Evolutionary conservation across 2,113 vertebrate genomes (phyloP).

Genomic region (Lepidothrix coronata): DNA sequence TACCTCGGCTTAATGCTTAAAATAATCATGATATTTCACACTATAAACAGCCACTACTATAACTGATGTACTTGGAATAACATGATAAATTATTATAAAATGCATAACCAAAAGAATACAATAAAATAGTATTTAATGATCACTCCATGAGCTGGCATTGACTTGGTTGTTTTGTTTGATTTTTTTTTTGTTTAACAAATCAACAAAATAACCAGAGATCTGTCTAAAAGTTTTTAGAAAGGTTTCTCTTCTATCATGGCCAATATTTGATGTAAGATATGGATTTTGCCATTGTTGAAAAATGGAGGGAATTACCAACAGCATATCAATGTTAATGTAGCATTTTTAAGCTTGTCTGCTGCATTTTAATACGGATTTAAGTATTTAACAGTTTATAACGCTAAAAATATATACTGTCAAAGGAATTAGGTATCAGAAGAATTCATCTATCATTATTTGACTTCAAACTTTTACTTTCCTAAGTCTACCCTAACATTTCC

Average conservation of each 20-base stretch:
- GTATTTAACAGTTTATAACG: background rate
- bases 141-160: background rate
- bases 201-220: background rate
- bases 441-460: background rate
- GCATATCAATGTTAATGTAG: background rate
- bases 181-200: background rate
- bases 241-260: background rate
- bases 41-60: background rate
- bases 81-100: background rate
- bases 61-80: background rate
- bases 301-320: background rate
- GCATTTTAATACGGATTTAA: background rate
- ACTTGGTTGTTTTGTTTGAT: background rate
- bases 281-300: background rate
- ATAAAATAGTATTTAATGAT: background rate
- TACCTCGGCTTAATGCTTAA: background rate
- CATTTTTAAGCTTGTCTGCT: background rate
- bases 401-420: background rate
- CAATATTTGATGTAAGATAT: background rate
- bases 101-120: background rate
- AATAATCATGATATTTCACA: background rate
- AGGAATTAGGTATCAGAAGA: background rate
- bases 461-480: background rate
- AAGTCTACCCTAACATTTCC: background rate
- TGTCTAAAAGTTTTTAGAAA: background rate